Evolutionary conservation across 2,113 vertebrate genomes (phyloP).

Genomic region (sheep (Ovis aries)): DNA sequence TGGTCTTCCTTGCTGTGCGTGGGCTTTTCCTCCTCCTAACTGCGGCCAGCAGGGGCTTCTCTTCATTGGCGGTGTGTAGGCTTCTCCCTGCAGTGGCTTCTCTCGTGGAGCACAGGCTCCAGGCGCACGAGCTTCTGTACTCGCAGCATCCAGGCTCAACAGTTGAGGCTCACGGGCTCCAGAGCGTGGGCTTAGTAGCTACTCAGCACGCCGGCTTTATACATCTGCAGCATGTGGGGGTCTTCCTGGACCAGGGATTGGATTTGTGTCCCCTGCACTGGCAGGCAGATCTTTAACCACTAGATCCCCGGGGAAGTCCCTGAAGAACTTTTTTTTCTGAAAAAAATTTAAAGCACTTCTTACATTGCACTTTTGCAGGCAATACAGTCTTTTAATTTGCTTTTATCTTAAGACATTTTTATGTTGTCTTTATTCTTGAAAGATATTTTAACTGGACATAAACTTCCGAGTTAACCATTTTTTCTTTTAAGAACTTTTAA

Average conservation of each 20-base stretch:
- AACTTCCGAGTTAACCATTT: neutral
- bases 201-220: neutral
- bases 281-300: neutral
- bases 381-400: neutral
- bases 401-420: neutral
- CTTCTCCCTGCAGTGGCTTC: neutral
- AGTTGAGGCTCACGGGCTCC: neutral
- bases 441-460: neutral
- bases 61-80: rapidly evolving
- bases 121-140: neutral
- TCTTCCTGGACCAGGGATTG: neutral
- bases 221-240: neutral
- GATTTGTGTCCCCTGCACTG: neutral
- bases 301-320: neutral
- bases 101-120: neutral
- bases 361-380: neutral
- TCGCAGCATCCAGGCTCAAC: neutral
- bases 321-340: neutral
- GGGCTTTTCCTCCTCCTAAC: neutral
- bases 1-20: neutral
- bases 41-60: neutral
- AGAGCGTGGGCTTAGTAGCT: neutral
- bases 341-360: neutral
- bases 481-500: neutral
- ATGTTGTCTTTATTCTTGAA: neutral